Evolutionary conservation across 2,888 invertebrate species (phyloP), one percentile per base, ranked within the genome.

Genomic region (Nemapogon koenigi): DNA sequence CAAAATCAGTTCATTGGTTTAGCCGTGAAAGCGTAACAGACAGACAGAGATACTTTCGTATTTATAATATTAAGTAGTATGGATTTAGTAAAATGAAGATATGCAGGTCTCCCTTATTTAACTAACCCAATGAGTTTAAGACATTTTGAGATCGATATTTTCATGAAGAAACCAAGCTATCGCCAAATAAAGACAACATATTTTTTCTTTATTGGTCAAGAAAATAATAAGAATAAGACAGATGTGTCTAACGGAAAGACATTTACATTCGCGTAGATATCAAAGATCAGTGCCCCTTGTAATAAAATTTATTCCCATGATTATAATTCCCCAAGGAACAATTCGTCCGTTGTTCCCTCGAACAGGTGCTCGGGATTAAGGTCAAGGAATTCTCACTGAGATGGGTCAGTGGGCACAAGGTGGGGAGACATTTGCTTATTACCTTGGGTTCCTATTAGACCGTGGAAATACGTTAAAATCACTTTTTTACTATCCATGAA

Each of bases 361-460:
- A 56, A 68, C 75, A 76, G 76, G 76, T 76, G 76, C 49, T 49
- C 47, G 44, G 49, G 65, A 67, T 67, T 64, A 76, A 76, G 76
- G 76, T 73, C 69, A 71, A 66, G 66, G 52, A 59, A 61, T 71
- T 73, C 75, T 62, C 75, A 76, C 46, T 57, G 69, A 52, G 52
- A 64, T 59, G 71, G 70, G 64, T 62, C 72, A 63, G 52, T 64
- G 60, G 49, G 45, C 55, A 53, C 52, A 57, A 55, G 61, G 60
- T 49, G 49, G 50, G 28, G 15, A 26, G 13, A 7, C 6, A 35
- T 13, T 35, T 35, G 25, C 33, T 19, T n/a, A n/a, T n/a, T n/a
- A n/a, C n/a, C n/a, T 52, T 57, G 51, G 56, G 46, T 48, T 50
- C 46, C 41, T 57, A 52, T 39, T 51, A 55, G 62, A 66, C 61